Base-by-base conservation (phyloP, 2,797 vertebrate genomes). In the Hyperoplus lanceolatus region DNA sequence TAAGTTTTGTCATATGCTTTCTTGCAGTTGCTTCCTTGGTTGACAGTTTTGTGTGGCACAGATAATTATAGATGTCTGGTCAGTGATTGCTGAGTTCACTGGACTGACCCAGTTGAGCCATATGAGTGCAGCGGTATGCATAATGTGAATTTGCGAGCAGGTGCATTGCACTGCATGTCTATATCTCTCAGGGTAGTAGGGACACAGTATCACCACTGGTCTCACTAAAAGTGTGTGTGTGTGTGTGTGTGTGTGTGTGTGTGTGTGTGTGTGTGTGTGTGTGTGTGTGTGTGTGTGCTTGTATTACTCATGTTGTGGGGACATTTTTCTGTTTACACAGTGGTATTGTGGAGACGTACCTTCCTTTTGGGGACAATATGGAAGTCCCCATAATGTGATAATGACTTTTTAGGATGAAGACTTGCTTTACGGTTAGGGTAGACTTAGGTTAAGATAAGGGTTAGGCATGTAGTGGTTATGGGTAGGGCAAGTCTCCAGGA, bases 21-120 rank as follows among this genome's bases (percentile, higher is more conserved):
- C 1, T 16, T 62, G 41, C 13, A 18, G 45, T 80, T 72, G 71
- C 76, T 79, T 59, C 50, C 57, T 74, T 45, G 18, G 9, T 39
- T 3, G 68, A 46, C 50, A 21, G 57, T 72, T 51, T 29, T 43
- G 59, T 73, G 56, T 70, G 55, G 62, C 41, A 8, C 10, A 43
- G 77, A 75, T 78, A 66, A 78, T 85, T 89, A 85, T 86, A 83
- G 86, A 77, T 57, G 70, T 78, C 39, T 66, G 21, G 53, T 57
- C 16, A 66, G 56, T 65, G 74, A 16, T 29, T 29, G 29, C 12
- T 4, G 64, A 68, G 64, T 54, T 43, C 55, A 61, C 66, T 45
- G 29, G 29, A 38, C 67, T 79, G 77, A 85, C 82, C 72, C 71
- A 80, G 58, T 80, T 84, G 41, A 72, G 56, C 70, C 29, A 46